These are phyloP conservation scores for Chrysolina haemoptera DNA, from an alignment of 2,888 invertebrate species.

Conservation along the genomic window DNA sequence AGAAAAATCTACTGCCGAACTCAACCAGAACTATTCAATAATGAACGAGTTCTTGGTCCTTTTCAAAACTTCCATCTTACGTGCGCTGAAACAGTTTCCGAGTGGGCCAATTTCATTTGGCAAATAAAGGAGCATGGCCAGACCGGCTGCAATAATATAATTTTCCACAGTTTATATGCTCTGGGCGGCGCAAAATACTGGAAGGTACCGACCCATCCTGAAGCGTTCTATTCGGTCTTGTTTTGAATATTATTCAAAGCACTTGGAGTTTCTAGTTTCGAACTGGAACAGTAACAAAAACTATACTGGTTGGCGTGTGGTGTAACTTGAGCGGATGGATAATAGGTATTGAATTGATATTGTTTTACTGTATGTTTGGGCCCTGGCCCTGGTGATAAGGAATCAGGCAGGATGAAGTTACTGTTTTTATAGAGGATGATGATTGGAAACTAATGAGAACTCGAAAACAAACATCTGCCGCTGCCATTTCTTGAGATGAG, in stretches of 20 bases:
- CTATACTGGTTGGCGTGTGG: background rate
- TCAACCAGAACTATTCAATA: background rate
- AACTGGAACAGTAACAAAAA: conserved; percentile 50
- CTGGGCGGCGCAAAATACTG: conserved; percentile 54
- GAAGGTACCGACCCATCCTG: conserved; percentile 48
- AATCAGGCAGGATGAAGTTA: too few relatives aligned
- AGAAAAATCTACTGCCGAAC: background rate
- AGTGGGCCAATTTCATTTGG: conserved; percentile 40
- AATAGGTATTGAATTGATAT: background rate
- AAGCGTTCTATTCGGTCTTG: conserved; percentile 45
- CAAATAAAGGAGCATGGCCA: conserved; percentile 48
- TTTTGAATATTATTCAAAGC: conserved; percentile 48
- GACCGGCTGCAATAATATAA: conserved; percentile 57
- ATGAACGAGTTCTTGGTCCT: background rate
- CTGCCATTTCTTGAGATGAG: too few relatives aligned
- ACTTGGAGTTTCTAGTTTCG: conserved; percentile 17
- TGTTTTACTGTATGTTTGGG: background rate
- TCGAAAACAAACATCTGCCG: too few relatives aligned
- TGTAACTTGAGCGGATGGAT: background rate
- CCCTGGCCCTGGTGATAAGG: too few relatives aligned
- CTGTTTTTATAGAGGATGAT: too few relatives aligned
- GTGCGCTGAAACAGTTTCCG: background rate
- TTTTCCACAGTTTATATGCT: conserved; percentile 54
- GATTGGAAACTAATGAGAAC: too few relatives aligned
- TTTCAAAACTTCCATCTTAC: background rate